Evolutionary conservation across 2,888 invertebrate genomes (phyloP).

Genomic region (Macrophya annulata): DNA sequence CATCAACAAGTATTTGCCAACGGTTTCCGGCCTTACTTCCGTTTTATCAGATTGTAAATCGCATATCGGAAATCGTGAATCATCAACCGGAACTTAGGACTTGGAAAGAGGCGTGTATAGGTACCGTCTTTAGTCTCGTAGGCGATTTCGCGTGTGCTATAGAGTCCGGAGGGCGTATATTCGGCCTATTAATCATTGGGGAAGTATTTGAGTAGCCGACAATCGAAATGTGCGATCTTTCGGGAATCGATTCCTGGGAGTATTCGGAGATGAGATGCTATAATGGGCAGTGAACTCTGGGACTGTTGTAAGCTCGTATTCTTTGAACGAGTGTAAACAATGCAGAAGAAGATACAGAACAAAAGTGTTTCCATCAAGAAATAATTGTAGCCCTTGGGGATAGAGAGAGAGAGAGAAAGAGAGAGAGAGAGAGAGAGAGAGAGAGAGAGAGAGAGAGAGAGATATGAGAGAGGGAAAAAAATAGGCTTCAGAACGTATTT

Average conservation of each 20-base stretch:
- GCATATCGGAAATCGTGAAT: constrained; percentile 22
- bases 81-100: constrained; percentile 35
- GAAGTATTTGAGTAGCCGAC: constrained; percentile 6
- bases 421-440: neutral
- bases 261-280: neutral
- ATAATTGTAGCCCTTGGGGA: constrained; percentile 16
- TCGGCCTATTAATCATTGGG: constrained; percentile 22
- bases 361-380: constrained; percentile 10
- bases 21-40: neutral
- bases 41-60: neutral
- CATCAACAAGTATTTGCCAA: constrained; percentile 25
- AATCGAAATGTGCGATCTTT: neutral
- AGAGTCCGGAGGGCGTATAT: constrained; percentile 4
- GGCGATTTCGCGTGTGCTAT: neutral
- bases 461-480: neutral
- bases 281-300: constrained; percentile 3
- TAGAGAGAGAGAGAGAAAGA: no score
- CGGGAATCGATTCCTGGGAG: neutral
- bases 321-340: constrained; percentile 29
- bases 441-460: no score
- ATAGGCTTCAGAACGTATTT: neutral
- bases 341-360: neutral
- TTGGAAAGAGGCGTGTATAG: constrained; percentile 38
- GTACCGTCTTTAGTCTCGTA: constrained; percentile 11
- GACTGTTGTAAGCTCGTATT: neutral